A percentile compares a stretch with the other conserved stretches of the same genome.
Evolutionary conservation across 2,113 vertebrate species (phyloP).

Genomic region (Sphaerodactylus townsendi): DNA sequence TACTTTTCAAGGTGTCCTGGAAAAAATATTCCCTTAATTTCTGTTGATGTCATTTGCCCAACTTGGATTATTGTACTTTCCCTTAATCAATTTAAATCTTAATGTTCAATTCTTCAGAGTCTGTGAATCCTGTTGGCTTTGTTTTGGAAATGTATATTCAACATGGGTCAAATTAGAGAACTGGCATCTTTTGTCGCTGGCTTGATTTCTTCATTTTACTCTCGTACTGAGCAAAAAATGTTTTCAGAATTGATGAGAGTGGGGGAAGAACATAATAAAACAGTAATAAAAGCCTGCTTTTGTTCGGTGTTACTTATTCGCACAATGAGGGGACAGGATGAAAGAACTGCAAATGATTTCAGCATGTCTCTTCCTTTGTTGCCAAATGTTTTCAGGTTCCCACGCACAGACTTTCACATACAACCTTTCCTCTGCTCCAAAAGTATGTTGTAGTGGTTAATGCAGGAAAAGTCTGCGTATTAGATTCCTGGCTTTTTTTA

Average conservation of each 20-base stretch:
- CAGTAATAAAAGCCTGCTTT: background rate
- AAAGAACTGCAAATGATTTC: background rate
- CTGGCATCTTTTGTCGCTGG: background rate
- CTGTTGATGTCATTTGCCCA: background rate
- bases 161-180: background rate
- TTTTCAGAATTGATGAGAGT: slow-evolving; percentile 13
- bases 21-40: background rate
- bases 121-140: background rate
- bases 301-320: background rate
- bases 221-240: background rate
- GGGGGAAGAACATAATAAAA: background rate
- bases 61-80: background rate
- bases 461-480: background rate
- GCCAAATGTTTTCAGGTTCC: background rate
- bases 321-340: background rate
- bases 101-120: background rate
- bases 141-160: background rate
- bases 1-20: background rate
- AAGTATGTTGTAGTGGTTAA: background rate
- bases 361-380: background rate
- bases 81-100: background rate
- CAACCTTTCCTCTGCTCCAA: background rate
- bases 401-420: background rate
- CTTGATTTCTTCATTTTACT: background rate
- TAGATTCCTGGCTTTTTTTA: background rate